These are phyloP conservation scores for Amblyornis subalaris DNA, from an alignment of 2,113 vertebrate genomes.

Conservation along the genomic window DNA sequence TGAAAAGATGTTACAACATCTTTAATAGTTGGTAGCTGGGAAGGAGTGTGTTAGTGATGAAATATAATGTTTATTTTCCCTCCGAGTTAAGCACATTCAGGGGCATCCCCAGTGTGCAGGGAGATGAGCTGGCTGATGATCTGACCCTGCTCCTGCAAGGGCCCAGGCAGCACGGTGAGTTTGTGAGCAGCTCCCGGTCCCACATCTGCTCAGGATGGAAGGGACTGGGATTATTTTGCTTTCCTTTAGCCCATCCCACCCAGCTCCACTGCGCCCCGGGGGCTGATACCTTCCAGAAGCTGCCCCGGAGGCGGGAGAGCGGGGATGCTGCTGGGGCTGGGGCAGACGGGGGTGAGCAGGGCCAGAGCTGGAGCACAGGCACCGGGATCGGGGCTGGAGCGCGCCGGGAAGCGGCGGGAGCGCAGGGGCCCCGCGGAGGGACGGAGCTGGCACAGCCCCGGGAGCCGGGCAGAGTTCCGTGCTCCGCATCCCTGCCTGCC, in stretches of 20 bases:
- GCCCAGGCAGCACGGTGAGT: too few relatives aligned
- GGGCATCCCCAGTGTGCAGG: not conserved
- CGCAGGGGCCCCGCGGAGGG: not conserved
- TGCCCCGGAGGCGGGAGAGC: not conserved
- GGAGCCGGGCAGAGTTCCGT: not conserved
- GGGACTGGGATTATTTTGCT: not conserved
- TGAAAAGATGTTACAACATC: not conserved
- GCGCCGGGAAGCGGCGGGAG: fast-evolving
- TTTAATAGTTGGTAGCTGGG: not conserved
- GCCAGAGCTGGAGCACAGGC: not conserved
- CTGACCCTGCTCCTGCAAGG: not conserved
- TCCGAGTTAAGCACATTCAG: not conserved
- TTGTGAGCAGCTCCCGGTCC: not conserved
- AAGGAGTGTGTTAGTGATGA: not conserved
- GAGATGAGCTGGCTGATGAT: not conserved
- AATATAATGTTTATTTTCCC: not conserved
- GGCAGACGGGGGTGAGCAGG: not conserved
- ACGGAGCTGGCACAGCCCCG: not conserved
- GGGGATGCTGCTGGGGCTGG: not conserved
- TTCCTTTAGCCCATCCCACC: not conserved
- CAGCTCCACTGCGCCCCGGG: fast-evolving
- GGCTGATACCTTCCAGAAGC: fast-evolving
- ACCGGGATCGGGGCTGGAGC: not conserved
- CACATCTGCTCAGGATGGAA: not conserved
- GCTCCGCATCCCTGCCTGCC: not conserved